Base-by-base conservation (phyloP, 2,888 invertebrate genomes). In the Eurois occulta region DNA sequence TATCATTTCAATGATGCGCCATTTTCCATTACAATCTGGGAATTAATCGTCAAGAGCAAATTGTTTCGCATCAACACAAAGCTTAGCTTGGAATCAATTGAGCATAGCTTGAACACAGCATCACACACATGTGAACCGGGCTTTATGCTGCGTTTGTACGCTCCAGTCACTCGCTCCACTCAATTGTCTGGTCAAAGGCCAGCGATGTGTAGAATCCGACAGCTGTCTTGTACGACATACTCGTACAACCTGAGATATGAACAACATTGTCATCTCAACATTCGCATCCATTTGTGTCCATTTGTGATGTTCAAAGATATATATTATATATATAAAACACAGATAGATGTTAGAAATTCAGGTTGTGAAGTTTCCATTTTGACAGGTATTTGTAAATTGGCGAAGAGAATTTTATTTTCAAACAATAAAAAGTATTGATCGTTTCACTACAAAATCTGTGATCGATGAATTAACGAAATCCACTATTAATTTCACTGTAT, bases 201-300 rank as follows among this genome's bases (percentile, higher is more conserved):
- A 72, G 70, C 82, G 43, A 66, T 52, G 60, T 65, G 75, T 67
- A 66, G 70, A 71, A 70, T 64, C 71, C 52, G 67, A 74, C 69
- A 73, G 67, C 74, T 81, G 85, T 68, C 81, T 24, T 68, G 85
- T 80, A 35, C 71, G 38, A 79, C 84, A 72, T 2, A n/a, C n/a
- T n/a, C n/a, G n/a, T n/a, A 32, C 72, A 21, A 48, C 28, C 52
- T 58, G 67, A 84, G 67, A 68, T 68, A 72, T 64, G 67, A 78
- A 78, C 46, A 43, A 43, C 41, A 64, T 43, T 66, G 52, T n/a
- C n/a, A n/a, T n/a, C n/a, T n/a, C n/a, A n/a, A n/a, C n/a, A n/a
- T n/a, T n/a, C n/a, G n/a, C n/a, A n/a, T n/a, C n/a, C n/a, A 38
- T 28, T 46, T 21, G 24, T 38, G 38, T 28, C 11, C 24, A 10